These are phyloP conservation scores for Graptemys geographica DNA, from an alignment of 2,797 vertebrate genomes.

Conservation along the genomic window DNA sequence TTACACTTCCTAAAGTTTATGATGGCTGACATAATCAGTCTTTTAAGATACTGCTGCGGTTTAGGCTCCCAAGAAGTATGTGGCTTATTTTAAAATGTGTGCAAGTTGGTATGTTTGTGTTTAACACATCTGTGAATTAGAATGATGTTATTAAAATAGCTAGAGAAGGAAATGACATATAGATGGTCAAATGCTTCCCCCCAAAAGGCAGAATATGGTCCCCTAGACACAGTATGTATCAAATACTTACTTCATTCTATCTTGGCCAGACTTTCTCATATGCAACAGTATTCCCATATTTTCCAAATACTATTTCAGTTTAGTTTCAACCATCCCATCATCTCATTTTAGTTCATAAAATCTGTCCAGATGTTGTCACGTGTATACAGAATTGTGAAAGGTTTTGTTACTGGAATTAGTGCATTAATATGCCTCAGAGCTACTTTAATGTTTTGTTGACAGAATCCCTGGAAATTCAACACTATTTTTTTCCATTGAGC, in stretches of 20 bases:
- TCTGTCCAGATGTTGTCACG: neutral
- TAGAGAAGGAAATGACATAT: neutral
- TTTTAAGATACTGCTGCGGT: neutral
- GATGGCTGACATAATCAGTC: neutral
- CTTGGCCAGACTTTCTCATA: neutral
- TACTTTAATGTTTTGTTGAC: constrained; percentile 6
- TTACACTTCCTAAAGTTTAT: neutral
- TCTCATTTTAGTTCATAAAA: constrained; percentile 12
- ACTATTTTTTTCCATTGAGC: neutral
- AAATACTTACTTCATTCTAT: neutral
- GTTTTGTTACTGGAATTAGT: neutral
- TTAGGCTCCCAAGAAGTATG: neutral
- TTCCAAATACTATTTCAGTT: neutral
- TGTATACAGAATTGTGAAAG: neutral
- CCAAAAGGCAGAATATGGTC: neutral
- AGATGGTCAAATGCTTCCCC: neutral
- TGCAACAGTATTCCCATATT: neutral
- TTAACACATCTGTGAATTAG: neutral
- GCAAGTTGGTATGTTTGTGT: neutral
- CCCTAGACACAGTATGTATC: neutral
- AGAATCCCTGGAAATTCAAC: neutral
- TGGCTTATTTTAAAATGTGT: neutral
- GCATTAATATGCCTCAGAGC: neutral
- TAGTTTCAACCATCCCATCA: neutral
- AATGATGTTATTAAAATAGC: neutral